Conservation (phyloP, 30 jellyfish, hydroid and myxozoan genomes). For the Calvadosia cruxmelitensis region DNA sequence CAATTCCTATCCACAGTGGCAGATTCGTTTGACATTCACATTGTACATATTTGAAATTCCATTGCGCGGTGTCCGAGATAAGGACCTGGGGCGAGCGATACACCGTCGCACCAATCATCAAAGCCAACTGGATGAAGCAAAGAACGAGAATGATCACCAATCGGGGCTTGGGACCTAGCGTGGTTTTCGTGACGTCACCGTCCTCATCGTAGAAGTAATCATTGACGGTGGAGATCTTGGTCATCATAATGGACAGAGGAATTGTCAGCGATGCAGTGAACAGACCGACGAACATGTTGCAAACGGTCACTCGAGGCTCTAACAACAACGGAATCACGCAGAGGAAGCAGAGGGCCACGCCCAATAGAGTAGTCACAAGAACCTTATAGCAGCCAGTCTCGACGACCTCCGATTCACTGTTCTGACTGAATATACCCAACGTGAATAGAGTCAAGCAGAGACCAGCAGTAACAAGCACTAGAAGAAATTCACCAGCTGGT, state of each 20-base stretch:
- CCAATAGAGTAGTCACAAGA: constrained; percentile 52
- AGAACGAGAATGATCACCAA: constrained; percentile 20
- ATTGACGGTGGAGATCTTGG: constrained; percentile 45
- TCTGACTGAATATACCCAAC: constrained; percentile 78
- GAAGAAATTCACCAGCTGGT: constrained; percentile 68
- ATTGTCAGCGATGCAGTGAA: constrained; percentile 68
- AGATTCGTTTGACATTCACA: constrained; percentile 57
- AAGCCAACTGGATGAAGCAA: constrained; percentile 31
- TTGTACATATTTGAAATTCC: constrained; percentile 66
- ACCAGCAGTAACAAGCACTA: constrained; percentile 71
- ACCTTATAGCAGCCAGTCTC: constrained; percentile 41
- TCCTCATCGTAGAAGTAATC: constrained; percentile 45
- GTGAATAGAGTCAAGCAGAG: constrained; percentile 54
- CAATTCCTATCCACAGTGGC: constrained; percentile 66
- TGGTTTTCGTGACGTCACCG: constrained; percentile 31
- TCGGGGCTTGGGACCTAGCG: constrained; percentile 56
- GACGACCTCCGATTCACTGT: constrained; percentile 65
- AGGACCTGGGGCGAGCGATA: constrained; percentile 14
- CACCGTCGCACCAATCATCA: constrained; percentile 33
- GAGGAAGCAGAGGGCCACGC: constrained; percentile 40
- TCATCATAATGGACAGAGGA: constrained; percentile 53
- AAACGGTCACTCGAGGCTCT: constrained; percentile 41
- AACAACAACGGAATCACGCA: constrained; percentile 71
- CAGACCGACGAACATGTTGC: constrained; percentile 47
- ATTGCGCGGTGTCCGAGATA: constrained; percentile 38